Base-by-base conservation (phyloP, 2,113 vertebrate genomes). In the Caranx melampygus region DNA sequence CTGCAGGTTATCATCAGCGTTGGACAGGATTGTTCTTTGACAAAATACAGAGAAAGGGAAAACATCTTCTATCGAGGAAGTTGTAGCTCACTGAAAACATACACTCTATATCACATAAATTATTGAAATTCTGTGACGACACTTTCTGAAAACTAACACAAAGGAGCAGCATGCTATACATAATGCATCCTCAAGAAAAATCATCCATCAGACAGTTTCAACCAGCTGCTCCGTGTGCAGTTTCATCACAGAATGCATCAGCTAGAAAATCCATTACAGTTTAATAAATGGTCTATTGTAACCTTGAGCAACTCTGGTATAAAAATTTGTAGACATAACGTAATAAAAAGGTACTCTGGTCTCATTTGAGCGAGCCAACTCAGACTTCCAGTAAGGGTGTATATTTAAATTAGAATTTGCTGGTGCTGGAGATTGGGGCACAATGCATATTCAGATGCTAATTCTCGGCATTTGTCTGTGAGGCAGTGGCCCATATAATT, bases 401-500 rank as follows among this genome's bases (percentile, higher is more conserved):
- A 79, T 85, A 85, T 90, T 89, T 79, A 90, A 90, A 91, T 93
- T 85, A 83, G 89, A 91, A 85, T 89, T 69, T 90, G 85, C 86
- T 88, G 90, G 82, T 80, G 79, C 88, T 87, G 58, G 86, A 89
- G 78, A 92, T 79, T 86, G 84, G 87, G 75, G 69, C 79, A 91
- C 90, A 92, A 93, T 91, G 84, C 89, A 90, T 90, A 84, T 93
- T 94, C 88, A 92, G 79, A 94, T 93, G 87, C 84, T 93, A 92
- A 94, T 93, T 89, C 74, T 49, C 44, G 16, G 77, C 87, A 76
- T 91, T 92, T 92, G 90, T 90, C 89, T 89, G 81, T 78, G 74
- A 69, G 84, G 82, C 86, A 91, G 72, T 87, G 83, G 91, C 60
- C 86, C 88, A 86, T 92, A 83, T 90, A 87, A 92, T 93, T 87